Evolutionary conservation across 2,797 vertebrate genomes (phyloP), one percentile per base, ranked within the genome.

Genomic region (Setipinna tenuifilis): DNA sequence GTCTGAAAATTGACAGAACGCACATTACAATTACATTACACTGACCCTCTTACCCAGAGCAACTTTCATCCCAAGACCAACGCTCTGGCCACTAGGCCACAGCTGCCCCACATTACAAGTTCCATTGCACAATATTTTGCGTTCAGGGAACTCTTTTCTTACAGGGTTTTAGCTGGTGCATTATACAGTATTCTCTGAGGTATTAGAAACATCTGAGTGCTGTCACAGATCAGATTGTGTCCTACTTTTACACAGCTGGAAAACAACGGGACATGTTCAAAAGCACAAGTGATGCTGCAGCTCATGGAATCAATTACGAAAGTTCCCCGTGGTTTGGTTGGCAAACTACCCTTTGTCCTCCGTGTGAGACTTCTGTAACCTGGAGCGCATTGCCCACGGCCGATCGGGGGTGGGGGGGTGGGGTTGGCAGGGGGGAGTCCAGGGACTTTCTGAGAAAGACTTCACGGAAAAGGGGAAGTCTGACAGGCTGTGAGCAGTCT

Each of bases 251-350:
- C 57, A 85, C 12, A 41, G 35, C 54, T 23, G 25, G 57, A 88
- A 68, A 25, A 88, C 83, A 86, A 68, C 35, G 16, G 85, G 25
- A 82, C 17, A 23, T 59, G 78, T 41, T 86, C 82, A 85, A 90
- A 89, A 84, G 61, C 75, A 25, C 58, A 86, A 83, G 86, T 87
- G 57, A 87, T 81, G 35, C 59, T 59, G 80, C 23, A 65, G 28
- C 54, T 1, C 84, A 85, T 87, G 59, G 62, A 16, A 84, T 50
- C 82, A 16, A 87, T 85, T 50, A 87, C 28, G 44, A 81, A 59
- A 87, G 87, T 83, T 61, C 12, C 23, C 58, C 85, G 46, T 48
- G 84, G 35, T 57, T 44, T 84, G 48, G 83, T 23, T 6, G 75
- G 83, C 85, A 84, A 82, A 57, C 58, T 44, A 81, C 87, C 3